Evolutionary conservation across 2,888 invertebrate species (phyloP), one percentile per base, ranked within the genome.

Genomic region (Limnephilus rhombicus): DNA sequence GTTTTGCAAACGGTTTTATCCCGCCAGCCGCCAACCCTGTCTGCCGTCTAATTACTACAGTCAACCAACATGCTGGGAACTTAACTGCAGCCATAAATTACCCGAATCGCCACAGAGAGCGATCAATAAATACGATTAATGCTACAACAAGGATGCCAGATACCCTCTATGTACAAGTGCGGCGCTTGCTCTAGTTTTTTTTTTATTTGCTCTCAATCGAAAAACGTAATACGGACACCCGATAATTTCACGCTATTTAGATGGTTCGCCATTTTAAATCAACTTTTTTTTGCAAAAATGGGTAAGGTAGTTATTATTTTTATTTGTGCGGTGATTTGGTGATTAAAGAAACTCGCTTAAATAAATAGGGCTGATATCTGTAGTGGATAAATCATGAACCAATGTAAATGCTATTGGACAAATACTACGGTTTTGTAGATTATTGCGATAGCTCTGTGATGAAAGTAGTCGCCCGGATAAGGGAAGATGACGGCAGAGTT

Each of bases 81-180:
- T 83, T 87, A 81, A 91, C 89, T 81, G 53, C 82, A 86, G 45
- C 88, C 53, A 91, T 91, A 91, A 91, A 92, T 91, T 92, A 90
- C 83, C 90, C 53, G 81, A 91, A 91, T 92, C 91, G 89, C 86
- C 45, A 82, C 34, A 31, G 91, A 85, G 91, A 91, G 90, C 37
- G 90, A 87, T 92, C 80, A 53, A 90, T 92, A 90, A 92, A 92
- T 90, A 92, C 83, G 41, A 92, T 92, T 92, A 92, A 92, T 89
- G 88, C 53, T 80, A 86, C 86, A 53, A 68, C 88, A 88, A 68
- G 68, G 88, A 15, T 88, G 88, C 88, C 88, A 88, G 68, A 49
- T 37, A 31, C 18, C 68, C 34, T 34, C 7, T 80, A 18, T 88
- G 68, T n/a, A 68, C 68, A 68, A 68, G 24, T 68, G 24, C 68